A percentile compares a stretch with the other conserved stretches of the same genome.
Evolutionary conservation across 2,888 invertebrate species (phyloP).

Genomic region (Deilephila elpenor): DNA sequence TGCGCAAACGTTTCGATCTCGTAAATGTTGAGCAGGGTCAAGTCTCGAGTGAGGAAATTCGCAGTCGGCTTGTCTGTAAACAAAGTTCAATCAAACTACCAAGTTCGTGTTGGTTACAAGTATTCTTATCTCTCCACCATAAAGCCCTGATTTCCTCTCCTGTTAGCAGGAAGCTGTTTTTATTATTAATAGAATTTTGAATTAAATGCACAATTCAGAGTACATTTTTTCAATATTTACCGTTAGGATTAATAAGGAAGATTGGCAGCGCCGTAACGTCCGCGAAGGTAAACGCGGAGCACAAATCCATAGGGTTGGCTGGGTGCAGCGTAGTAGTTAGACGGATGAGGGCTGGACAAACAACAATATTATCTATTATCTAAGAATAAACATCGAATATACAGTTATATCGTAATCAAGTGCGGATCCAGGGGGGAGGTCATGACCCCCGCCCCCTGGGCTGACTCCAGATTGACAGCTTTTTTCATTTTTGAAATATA

Average conservation of each 20-base stretch:
- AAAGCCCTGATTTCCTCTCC: too few relatives aligned
- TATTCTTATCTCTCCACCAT: too few relatives aligned
- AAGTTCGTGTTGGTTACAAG: too few relatives aligned
- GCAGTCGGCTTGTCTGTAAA: constrained; percentile 59
- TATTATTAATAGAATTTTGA: too few relatives aligned
- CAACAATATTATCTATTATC: not conserved
- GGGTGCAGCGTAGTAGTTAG: constrained; percentile 55
- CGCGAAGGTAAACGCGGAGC: constrained; percentile 55
- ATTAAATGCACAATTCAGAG: not conserved
- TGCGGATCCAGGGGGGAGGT: too few relatives aligned
- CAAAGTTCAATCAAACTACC: constrained; percentile 20
- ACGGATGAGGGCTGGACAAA: constrained; percentile 59
- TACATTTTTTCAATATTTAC: constrained; percentile 46
- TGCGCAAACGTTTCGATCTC: constrained; percentile 63
- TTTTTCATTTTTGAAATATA: too few relatives aligned
- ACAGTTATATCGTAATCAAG: too few relatives aligned
- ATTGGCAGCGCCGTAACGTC: constrained; percentile 62
- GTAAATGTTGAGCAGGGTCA: constrained; percentile 57
- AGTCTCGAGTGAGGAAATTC: constrained; percentile 58
- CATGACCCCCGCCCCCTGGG: too few relatives aligned
- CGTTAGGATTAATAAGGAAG: constrained; percentile 58
- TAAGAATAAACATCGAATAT: too few relatives aligned
- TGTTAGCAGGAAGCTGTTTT: too few relatives aligned
- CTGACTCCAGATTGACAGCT: too few relatives aligned
- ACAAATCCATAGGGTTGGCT: constrained; percentile 53